phyloP scores from a whole-genome alignment of 2,113 vertebrate genomes.

The Rallus limicola region DNA sequence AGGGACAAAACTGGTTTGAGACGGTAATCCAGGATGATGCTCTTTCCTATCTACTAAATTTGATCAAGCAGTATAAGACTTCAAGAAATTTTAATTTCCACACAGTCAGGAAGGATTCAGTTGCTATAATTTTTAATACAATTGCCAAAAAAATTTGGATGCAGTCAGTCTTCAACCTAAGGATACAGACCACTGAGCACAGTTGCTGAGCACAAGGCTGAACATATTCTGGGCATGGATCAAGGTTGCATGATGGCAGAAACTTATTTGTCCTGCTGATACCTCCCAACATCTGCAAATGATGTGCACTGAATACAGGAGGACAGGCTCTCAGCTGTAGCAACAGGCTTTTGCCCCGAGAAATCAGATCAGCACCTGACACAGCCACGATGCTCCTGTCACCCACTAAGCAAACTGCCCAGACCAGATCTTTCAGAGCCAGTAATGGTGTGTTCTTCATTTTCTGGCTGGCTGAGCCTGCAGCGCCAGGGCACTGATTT shows the following conservation, averaged over 20 bases:
- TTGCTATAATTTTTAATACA: not conserved
- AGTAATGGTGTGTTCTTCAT: not conserved
- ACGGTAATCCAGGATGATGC: not conserved
- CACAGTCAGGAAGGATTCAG: not conserved
- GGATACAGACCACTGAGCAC: not conserved
- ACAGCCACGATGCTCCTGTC: not conserved
- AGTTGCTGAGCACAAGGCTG: not conserved
- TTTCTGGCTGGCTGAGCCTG: conserved; percentile 13
- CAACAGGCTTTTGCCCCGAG: not conserved
- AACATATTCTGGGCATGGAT: not conserved
- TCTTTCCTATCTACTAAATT: not conserved
- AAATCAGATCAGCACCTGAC: not conserved
- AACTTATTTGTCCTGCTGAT: not conserved
- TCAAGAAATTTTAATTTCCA: not conserved
- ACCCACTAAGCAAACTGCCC: not conserved
- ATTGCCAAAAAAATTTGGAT: not conserved
- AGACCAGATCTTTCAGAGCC: not conserved
- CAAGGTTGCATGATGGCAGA: not conserved
- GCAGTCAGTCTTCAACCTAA: not conserved
- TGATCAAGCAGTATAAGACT: not conserved
- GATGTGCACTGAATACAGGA: not conserved
- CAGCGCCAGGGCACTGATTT: not conserved
- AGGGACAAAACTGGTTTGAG: not conserved
- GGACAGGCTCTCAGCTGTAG: not conserved
- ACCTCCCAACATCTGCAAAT: not conserved